Conservation (phyloP, 2,113 vertebrate species). For the Polypterus bichir region DNA sequence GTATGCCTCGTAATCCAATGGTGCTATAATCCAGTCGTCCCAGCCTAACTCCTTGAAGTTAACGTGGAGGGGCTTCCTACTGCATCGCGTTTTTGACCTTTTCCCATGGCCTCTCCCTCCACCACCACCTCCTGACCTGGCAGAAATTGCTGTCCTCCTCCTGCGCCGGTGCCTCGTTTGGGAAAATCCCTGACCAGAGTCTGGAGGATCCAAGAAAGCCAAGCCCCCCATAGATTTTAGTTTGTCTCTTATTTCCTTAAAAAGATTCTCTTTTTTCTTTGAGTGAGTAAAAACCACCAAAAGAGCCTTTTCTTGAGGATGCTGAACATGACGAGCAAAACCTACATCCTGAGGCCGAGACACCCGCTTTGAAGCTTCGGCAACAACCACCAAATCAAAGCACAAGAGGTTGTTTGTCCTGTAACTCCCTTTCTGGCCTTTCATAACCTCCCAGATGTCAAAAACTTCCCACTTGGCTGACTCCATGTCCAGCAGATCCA, state of each 20-base stretch:
- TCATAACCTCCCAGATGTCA: constrained; percentile 52
- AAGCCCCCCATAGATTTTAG: constrained; percentile 44
- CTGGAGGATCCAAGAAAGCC: constrained; percentile 21
- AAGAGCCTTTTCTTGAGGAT: constrained; percentile 53
- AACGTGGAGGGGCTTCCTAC: constrained; percentile 64
- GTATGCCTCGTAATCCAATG: constrained; percentile 72
- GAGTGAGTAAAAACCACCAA: constrained; percentile 60
- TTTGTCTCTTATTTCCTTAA: constrained; percentile 65
- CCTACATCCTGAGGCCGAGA: constrained; percentile 45
- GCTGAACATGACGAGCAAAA: constrained; percentile 28
- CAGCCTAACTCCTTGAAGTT: constrained; percentile 81
- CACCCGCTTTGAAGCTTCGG: constrained; percentile 27
- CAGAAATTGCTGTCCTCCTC: constrained; percentile 36
- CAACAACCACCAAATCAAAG: constrained; percentile 46
- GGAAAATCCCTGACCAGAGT: constrained; percentile 20
- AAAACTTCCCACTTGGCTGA: constrained; percentile 63
- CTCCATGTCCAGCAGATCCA: constrained; percentile 29
- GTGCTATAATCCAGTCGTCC: constrained; percentile 83
- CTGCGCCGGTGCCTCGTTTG: constrained; percentile 29
- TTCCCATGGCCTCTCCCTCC: constrained; percentile 37
- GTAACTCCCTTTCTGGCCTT: constrained; percentile 22
- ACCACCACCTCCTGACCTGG: constrained; percentile 14
- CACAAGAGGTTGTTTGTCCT: constrained; percentile 35
- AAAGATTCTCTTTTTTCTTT: constrained; percentile 55
- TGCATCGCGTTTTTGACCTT: constrained; percentile 60